phyloP scores from a whole-genome alignment of 2,113 vertebrate species.

The Nestor notabilis region DNA sequence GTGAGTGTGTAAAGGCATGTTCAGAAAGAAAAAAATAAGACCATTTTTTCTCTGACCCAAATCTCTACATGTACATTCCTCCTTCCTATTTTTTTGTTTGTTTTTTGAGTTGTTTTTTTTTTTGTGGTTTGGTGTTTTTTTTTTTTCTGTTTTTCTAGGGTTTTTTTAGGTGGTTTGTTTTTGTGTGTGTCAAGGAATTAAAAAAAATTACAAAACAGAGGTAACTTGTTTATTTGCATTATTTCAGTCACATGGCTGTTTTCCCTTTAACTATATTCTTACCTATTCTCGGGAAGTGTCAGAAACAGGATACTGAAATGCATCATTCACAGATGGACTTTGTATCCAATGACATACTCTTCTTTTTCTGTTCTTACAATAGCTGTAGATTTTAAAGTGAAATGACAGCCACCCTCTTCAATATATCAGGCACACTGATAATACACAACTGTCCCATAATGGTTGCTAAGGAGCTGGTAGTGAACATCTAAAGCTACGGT shows the following conservation, averaged over 20 bases:
- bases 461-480: not conserved
- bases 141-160: not conserved
- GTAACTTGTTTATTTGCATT: not conserved
- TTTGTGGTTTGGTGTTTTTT: not conserved
- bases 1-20: not conserved
- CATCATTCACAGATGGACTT: not conserved
- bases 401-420: not conserved
- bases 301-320: not conserved
- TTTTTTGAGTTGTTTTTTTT: too few species aligned
- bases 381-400: not conserved
- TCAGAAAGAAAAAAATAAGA: not conserved
- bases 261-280: not conserved
- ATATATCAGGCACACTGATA: not conserved
- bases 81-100: too few species aligned
- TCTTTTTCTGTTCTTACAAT: not conserved
- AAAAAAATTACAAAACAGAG: not conserved
- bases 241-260: not conserved
- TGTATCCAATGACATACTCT: not conserved
- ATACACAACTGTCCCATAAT: not conserved
- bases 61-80: rapidly evolving
- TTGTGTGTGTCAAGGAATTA: not conserved
- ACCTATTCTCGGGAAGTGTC: not conserved
- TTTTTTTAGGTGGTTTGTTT: not conserved
- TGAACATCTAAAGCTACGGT: not conserved
- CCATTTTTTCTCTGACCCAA: rapidly evolving